Evolutionary conservation across 2,113 vertebrate genomes (phyloP).

Genomic region (Bombycilla garrulus): DNA sequence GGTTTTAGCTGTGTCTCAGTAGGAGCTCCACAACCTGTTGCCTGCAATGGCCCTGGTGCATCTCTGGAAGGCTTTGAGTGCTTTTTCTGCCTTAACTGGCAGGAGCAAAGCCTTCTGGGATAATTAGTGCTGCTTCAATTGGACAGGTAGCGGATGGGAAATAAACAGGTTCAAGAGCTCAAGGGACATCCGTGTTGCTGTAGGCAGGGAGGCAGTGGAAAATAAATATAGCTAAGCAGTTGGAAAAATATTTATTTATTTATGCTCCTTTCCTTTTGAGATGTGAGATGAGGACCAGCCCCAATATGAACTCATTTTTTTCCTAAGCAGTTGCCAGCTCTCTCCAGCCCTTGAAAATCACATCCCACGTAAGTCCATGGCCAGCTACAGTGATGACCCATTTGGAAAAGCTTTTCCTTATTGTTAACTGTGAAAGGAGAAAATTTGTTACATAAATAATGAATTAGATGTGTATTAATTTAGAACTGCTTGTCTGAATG

Average conservation of each 20-base stretch:
- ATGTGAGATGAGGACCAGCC: neutral
- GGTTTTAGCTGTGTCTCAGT: constrained; percentile 21
- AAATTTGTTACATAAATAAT: constrained; percentile 69
- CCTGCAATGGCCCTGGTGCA: neutral
- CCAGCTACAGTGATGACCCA: constrained; percentile 10
- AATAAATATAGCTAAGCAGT: constrained; percentile 69
- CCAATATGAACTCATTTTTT: neutral
- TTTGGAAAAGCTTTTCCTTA: constrained; percentile 41
- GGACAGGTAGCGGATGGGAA: constrained; percentile 21
- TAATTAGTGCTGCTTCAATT: constrained; percentile 69
- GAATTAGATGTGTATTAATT: constrained; percentile 58
- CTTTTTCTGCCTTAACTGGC: constrained; percentile 46
- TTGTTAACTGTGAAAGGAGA: constrained; percentile 53
- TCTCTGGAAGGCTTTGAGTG: constrained; percentile 49
- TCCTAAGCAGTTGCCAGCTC: neutral
- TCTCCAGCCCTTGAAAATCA: neutral
- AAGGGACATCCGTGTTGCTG: constrained; percentile 58
- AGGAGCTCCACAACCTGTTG: constrained; percentile 33
- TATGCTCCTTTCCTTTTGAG: constrained; percentile 49
- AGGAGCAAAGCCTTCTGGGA: constrained; percentile 44
- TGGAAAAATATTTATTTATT: constrained; percentile 69
- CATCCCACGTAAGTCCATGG: neutral
- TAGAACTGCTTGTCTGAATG: constrained; percentile 52
- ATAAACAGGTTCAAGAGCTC: constrained; percentile 61
- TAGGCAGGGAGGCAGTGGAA: constrained; percentile 57